Evolutionary conservation across 2,113 vertebrate species (phyloP).

Genomic region (Ochotona curzoniae): DNA sequence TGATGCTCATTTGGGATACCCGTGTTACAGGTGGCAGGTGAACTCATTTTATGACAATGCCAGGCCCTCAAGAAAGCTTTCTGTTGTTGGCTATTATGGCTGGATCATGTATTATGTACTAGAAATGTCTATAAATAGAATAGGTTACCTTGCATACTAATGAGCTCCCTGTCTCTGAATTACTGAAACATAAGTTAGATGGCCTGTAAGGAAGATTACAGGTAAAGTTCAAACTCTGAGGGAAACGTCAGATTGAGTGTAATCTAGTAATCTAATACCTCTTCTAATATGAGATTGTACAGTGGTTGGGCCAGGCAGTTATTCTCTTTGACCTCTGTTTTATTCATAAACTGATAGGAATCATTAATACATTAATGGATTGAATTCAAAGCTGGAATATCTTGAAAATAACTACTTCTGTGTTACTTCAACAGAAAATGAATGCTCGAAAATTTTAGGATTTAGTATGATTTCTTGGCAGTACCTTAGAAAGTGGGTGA

Average conservation of each 20-base stretch:
- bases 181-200: constrained; percentile 1
- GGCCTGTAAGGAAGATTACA: background rate
- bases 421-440: constrained; percentile 21
- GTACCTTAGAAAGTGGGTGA: background rate
- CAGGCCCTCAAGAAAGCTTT: background rate
- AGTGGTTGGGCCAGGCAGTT: background rate
- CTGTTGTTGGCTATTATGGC: background rate
- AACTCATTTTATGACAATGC: too few relatives aligned
- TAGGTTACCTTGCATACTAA: constrained; percentile 27
- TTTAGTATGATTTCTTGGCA: constrained; percentile 35
- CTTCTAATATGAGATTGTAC: background rate
- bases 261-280: background rate
- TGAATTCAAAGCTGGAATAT: constrained; percentile 28
- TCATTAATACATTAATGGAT: constrained; percentile 17
- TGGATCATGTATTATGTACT: background rate
- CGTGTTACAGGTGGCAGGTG: too few relatives aligned
- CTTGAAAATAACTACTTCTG: background rate
- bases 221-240: background rate
- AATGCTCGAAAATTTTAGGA: constrained; percentile 24
- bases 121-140: constrained; percentile 13
- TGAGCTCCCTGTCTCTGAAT: background rate
- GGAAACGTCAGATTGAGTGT: background rate
- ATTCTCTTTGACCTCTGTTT: background rate
- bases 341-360: constrained; percentile 34
- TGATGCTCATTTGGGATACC: too few relatives aligned